Conservation (phyloP, 2,888 invertebrate genomes). For the Linnaemya tessellans region DNA sequence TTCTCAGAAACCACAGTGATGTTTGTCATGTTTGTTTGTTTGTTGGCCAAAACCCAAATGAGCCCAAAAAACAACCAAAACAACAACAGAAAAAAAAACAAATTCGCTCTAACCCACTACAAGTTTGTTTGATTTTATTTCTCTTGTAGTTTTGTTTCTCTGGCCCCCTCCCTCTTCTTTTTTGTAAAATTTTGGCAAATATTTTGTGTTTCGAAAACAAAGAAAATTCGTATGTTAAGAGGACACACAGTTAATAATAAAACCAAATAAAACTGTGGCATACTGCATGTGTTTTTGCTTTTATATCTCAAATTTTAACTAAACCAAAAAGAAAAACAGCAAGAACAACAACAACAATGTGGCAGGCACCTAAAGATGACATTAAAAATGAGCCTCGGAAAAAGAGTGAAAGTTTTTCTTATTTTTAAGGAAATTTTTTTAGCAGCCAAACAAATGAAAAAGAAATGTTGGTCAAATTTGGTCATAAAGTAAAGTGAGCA, state of each 20-base stretch:
- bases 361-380: slow-evolving; percentile 60
- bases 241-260: slow-evolving; percentile 49
- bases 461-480: slow-evolving; percentile 71
- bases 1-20: slow-evolving; percentile 60
- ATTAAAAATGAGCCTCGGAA: slow-evolving; percentile 47
- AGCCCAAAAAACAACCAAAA: slow-evolving; percentile 8
- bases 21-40: slow-evolving; percentile 61
- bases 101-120: slow-evolving; percentile 42
- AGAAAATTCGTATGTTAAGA: slow-evolving; percentile 58
- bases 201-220: slow-evolving; percentile 52
- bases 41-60: slow-evolving; percentile 57
- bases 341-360: slow-evolving; percentile 29
- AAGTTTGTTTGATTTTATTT: slow-evolving; percentile 49
- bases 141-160: slow-evolving; percentile 10
- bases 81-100: slow-evolving; percentile 8
- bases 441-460: slow-evolving; percentile 23
- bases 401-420: slow-evolving; percentile 69
- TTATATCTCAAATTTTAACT: slow-evolving; percentile 48
- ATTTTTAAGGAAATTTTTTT: slow-evolving; percentile 47
- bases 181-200: slow-evolving; percentile 35
- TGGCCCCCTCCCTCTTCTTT: too few species aligned
- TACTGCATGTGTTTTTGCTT: slow-evolving; percentile 9
- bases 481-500: slow-evolving; percentile 50
- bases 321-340: slow-evolving; percentile 6
- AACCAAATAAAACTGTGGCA: slow-evolving; percentile 37